Evolutionary conservation across 2,113 vertebrate species (phyloP).

Genomic region (Lichenostomus cassidix): DNA sequence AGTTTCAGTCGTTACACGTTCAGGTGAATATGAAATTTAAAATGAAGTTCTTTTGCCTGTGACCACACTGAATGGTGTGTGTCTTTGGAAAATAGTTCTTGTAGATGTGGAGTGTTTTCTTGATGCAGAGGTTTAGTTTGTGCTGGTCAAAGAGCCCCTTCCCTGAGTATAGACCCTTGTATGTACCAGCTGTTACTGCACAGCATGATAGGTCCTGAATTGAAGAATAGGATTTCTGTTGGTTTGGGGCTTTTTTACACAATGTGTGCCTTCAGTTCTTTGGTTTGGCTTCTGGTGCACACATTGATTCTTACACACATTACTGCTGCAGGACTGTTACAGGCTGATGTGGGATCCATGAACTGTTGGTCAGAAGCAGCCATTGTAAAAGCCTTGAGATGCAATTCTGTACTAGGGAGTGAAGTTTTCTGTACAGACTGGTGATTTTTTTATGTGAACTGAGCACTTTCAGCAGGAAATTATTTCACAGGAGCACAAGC

Average conservation of each 20-base stretch:
- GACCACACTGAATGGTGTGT: not conserved
- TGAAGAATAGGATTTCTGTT: not conserved
- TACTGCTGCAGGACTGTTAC: not conserved
- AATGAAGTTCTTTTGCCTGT: not conserved
- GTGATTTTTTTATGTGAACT: not conserved
- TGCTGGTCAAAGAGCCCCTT: not conserved
- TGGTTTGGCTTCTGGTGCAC: not conserved
- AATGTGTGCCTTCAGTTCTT: not conserved
- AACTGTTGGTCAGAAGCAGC: not conserved
- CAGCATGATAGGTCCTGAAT: too few relatives aligned
- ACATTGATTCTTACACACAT: rapidly evolving
- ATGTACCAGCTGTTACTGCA: not conserved
- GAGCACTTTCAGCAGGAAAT: not conserved
- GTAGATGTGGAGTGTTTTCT: not conserved
- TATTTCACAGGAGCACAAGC: not conserved
- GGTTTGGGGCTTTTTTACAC: not conserved
- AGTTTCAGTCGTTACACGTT: not conserved
- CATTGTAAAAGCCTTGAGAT: not conserved
- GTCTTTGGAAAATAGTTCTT: not conserved
- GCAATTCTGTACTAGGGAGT: not conserved
- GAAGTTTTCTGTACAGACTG: not conserved
- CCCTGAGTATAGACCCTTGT: too few relatives aligned
- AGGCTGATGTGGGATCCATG: not conserved
- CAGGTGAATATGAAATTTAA: not conserved
- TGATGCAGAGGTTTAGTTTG: not conserved